Percentiles rank a stretch among this genome's conserved stretches.
Conservation (phyloP, 2,113 vertebrate genomes). For the Felis chaus region DNA sequence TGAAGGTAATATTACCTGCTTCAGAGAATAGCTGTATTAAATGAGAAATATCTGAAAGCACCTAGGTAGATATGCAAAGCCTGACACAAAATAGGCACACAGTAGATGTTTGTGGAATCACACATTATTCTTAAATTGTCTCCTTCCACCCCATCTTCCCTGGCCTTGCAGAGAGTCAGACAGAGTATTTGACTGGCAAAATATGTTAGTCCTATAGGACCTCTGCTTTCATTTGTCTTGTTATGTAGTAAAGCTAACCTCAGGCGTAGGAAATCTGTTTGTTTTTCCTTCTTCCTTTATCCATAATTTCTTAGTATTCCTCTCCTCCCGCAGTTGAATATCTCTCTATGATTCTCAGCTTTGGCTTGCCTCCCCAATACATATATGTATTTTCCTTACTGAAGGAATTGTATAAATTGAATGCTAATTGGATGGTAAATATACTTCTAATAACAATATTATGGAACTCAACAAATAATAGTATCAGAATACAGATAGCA, state of each 20-base stretch:
- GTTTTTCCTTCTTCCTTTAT: neutral
- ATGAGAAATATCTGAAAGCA: neutral
- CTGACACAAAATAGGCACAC: neutral
- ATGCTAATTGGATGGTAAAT: neutral
- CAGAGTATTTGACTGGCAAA: neutral
- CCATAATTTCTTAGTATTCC: neutral
- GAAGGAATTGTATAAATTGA: neutral
- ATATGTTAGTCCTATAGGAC: neutral
- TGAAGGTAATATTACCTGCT: neutral
- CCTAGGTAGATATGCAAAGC: neutral
- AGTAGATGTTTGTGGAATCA: neutral
- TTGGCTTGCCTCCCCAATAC: neutral
- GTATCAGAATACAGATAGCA: neutral
- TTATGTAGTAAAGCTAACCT: neutral
- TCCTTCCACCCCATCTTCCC: neutral
- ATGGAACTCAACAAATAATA: neutral
- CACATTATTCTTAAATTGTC: neutral
- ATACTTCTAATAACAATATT: neutral
- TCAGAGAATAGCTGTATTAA: neutral
- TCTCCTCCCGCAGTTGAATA: neutral
- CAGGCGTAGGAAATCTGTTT: neutral
- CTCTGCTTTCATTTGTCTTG: neutral
- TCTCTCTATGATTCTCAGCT: neutral
- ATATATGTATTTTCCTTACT: neutral
- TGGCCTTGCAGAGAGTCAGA: neutral